These are phyloP conservation scores for Dendroctonus ponderosae DNA, from an alignment of 1,140 invertebrate genomes.

Conservation along the genomic window DNA sequence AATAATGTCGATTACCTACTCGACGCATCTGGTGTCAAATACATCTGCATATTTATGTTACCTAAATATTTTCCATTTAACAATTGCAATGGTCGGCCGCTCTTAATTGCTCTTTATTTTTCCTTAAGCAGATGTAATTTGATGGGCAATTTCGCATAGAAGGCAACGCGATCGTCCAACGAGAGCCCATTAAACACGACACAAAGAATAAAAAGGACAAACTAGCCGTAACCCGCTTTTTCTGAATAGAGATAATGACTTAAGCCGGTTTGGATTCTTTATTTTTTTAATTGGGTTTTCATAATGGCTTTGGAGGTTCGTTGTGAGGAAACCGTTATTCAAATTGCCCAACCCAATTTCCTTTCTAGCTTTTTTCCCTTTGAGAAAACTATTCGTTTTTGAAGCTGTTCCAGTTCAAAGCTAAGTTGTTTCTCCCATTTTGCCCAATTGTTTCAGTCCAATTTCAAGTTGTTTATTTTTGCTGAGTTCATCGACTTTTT, in stretches of 20 bases:
- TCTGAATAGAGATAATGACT: constrained; percentile 16
- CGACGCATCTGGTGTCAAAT: too few species aligned
- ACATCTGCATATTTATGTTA: too few species aligned
- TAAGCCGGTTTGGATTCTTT: constrained; percentile 2
- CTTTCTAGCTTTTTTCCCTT: too few species aligned
- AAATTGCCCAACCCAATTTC: background rate
- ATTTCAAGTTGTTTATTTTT: too few species aligned
- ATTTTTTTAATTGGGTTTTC: background rate
- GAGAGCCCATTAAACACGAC: constrained; percentile 4
- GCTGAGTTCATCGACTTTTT: too few species aligned
- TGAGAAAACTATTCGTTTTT: background rate
- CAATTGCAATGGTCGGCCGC: too few species aligned
- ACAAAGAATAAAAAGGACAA: too few species aligned
- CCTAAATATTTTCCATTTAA: too few species aligned
- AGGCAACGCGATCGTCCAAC: background rate
- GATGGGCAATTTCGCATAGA: constrained; percentile 5
- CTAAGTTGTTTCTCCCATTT: background rate
- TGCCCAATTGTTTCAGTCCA: background rate
- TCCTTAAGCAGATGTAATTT: constrained; percentile 10
- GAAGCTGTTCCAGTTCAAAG: background rate
- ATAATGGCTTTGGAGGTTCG: background rate
- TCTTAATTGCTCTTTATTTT: constrained; percentile 9
- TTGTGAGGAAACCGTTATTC: background rate
- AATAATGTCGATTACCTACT: too few species aligned
- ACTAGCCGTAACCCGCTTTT: constrained; percentile 4